Evolutionary conservation across 1,140 invertebrate genomes (phyloP).

Genomic region (Semibalanus balanoides): DNA sequence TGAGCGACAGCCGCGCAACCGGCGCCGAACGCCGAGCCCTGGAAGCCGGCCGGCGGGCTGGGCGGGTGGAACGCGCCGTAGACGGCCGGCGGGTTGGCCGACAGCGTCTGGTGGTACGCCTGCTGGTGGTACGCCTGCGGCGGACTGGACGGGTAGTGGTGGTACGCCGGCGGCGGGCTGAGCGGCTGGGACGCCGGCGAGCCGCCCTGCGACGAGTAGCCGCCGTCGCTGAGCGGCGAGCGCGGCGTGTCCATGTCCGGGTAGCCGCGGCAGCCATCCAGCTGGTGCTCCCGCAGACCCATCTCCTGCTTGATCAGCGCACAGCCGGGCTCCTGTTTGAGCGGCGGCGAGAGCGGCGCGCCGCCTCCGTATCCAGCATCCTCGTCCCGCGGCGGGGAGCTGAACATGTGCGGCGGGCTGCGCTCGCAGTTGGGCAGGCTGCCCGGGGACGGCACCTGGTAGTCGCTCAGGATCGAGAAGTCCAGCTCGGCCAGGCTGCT

Average conservation of each 20-base stretch:
- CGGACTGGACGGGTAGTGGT: no score
- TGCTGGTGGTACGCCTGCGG: no score
- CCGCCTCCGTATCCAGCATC: background rate
- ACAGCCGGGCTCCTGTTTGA: background rate
- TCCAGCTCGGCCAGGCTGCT: background rate
- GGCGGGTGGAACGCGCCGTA: no score
- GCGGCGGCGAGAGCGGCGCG: background rate
- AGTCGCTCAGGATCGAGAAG: slow-evolving; percentile 3
- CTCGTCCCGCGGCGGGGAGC: background rate
- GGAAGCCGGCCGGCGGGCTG: no score
- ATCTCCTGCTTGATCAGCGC: background rate
- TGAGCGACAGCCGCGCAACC: no score
- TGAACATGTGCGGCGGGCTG: background rate
- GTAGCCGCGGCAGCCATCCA: background rate
- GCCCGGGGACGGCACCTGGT: slow-evolving; percentile 1
- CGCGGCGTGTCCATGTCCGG: background rate
- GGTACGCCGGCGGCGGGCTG: background rate
- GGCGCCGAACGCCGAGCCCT: no score
- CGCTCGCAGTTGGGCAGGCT: background rate
- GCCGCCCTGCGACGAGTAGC: background rate
- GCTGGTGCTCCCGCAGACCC: no score
- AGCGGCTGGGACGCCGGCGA: background rate
- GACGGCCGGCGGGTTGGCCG: no score
- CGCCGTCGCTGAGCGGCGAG: slow-evolving; percentile 2
- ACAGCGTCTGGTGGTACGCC: no score